Evolutionary conservation across 1,140 invertebrate genomes (phyloP).

Genomic region (Acarapis woodi): DNA sequence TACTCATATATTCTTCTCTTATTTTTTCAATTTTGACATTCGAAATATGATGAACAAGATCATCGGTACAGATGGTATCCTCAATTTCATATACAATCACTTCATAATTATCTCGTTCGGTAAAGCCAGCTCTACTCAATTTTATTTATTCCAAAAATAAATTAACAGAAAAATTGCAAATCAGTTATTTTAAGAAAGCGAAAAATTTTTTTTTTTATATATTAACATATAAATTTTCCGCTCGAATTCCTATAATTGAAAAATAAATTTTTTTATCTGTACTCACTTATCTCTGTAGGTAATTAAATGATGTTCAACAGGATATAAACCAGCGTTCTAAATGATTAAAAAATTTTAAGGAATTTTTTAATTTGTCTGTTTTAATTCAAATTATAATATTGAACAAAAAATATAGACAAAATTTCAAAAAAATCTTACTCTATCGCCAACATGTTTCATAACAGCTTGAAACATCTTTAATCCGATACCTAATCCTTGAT

Average conservation of each 20-base stretch:
- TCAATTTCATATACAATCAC: slow-evolving; percentile 7
- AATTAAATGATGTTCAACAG: slow-evolving; percentile 11
- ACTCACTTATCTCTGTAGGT: slow-evolving; percentile 11
- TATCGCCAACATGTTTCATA: slow-evolving; percentile 11
- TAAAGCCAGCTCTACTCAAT: slow-evolving; percentile 12
- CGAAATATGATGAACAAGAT: slow-evolving; percentile 6
- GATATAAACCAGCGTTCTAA: slow-evolving; percentile 12
- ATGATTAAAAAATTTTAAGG: too few species aligned
- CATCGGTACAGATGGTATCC: not conserved
- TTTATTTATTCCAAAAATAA: too few species aligned
- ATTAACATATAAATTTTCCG: too few species aligned
- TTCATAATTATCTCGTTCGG: slow-evolving; percentile 5
- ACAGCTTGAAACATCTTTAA: slow-evolving; percentile 11
- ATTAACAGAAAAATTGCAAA: too few species aligned
- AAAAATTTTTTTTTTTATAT: too few species aligned
- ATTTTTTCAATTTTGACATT: slow-evolving; percentile 2
- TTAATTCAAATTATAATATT: too few species aligned
- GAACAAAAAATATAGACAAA: too few species aligned
- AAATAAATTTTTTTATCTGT: not conserved
- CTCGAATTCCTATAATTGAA: too few species aligned
- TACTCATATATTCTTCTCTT: slow-evolving; percentile 1
- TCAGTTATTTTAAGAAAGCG: too few species aligned
- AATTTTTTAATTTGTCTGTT: too few species aligned
- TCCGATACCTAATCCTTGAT: slow-evolving; percentile 12
- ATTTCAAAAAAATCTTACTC: too few species aligned